Conservation (phyloP, 2,888 invertebrate genomes). For the Erannis defoliaria region DNA sequence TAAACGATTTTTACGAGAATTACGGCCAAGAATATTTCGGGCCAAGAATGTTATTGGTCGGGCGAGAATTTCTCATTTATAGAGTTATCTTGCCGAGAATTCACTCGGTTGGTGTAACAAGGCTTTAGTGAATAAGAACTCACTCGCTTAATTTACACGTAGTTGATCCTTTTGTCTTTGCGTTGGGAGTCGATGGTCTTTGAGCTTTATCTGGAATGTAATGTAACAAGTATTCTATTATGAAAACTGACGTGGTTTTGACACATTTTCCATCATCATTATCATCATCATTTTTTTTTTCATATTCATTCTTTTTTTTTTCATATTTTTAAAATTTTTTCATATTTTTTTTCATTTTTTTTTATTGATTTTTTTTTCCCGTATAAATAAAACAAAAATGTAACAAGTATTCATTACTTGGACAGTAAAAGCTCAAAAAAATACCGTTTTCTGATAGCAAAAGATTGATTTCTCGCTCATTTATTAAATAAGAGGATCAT, state of each 20-base stretch:
- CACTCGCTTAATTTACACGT: constrained; percentile 56
- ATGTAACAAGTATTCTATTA: neutral
- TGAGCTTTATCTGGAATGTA: neutral
- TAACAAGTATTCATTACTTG: neutral
- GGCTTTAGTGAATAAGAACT: constrained; percentile 48
- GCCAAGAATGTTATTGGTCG: neutral
- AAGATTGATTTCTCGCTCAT: constrained; percentile 53
- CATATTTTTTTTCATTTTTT: no score
- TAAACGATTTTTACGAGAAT: no score
- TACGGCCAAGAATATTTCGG: constrained; percentile 1
- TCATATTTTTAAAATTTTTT: no score
- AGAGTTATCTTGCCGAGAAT: constrained; percentile 4
- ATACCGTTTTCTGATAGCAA: constrained; percentile 26
- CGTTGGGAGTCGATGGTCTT: constrained; percentile 27
- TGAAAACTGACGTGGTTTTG: no score
- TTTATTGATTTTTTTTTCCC: no score
- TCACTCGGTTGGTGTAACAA: constrained; percentile 24
- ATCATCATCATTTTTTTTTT: no score
- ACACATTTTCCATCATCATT: no score
- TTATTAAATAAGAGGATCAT: constrained; percentile 57
- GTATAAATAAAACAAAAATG: no score
- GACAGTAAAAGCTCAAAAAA: neutral
- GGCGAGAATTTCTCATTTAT: neutral
- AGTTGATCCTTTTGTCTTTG: constrained; percentile 49
- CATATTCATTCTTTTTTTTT: no score